phyloP scores from a whole-genome alignment of 2,797 vertebrate genomes.

The Poeciliopsis paucimaculata region DNA sequence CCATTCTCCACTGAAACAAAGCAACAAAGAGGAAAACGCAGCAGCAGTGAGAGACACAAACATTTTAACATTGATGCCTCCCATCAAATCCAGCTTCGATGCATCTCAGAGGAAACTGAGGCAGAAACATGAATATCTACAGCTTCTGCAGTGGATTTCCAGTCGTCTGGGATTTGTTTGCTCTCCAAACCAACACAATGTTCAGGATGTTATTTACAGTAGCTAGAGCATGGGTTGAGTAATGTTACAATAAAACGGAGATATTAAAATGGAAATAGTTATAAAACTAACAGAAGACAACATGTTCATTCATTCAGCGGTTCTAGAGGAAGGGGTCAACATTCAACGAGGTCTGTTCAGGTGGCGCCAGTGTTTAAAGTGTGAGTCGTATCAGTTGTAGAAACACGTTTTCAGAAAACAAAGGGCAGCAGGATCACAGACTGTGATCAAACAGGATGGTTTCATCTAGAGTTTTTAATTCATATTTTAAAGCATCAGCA shows the following conservation, averaged over 20 bases:
- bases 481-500: not conserved
- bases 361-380: not conserved
- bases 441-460: conserved; percentile 52
- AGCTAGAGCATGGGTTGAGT: not conserved
- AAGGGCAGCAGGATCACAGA: conserved; percentile 32
- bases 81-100: not conserved
- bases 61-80: not conserved
- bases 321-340: conserved; percentile 2
- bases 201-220: conserved; percentile 21
- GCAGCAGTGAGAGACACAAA: conserved; percentile 16
- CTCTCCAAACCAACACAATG: conserved; percentile 22
- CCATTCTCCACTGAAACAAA: conserved; percentile 83
- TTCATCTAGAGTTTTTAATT: not conserved
- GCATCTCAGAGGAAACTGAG: not conserved
- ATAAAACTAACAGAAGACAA: conserved; percentile 17
- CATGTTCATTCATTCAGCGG: conserved; percentile 24
- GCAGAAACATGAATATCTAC: not conserved
- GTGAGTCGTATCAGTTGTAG: not conserved
- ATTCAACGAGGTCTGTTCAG: not conserved
- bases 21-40: conserved; percentile 16
- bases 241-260: not conserved
- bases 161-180: not conserved
- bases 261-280: not conserved
- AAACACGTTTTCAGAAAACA: conserved; percentile 11
- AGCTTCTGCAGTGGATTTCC: conserved; percentile 4